Evolutionary conservation across 2,888 invertebrate genomes (phyloP), one percentile per base, ranked within the genome.

Genomic region (Chesias legatella): DNA sequence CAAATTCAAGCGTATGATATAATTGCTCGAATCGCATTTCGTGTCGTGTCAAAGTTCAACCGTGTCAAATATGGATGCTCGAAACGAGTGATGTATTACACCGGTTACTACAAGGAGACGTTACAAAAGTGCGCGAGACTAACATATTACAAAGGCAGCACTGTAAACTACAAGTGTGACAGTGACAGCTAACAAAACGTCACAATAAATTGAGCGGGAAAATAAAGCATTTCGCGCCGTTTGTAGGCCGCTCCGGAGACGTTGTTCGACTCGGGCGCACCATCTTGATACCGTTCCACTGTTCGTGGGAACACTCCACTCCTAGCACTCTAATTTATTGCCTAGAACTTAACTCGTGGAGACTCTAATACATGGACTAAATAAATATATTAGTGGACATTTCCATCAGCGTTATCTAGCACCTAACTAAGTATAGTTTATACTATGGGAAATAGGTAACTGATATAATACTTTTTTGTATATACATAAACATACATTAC

Each of bases 251-350:
- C 73, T 78, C 62, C 65, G 56, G 55, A 58, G 68, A 63, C 62
- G 58, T 56, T 62, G 60, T 66, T 60, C 64, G 65, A 68, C 63
- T 73, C 62, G 66, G 61, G 54, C 55, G 69, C 75, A 77, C 68
- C 78, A 86, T 86, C 86, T 85, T 79, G 86, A 86, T 86, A 84
- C 72, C 67, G 81, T 66, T 64, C 50, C 62, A 60, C 66, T 43
- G 73, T 72, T 77, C 86, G 86, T 85, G 85, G 85, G 86, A 86
- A 81, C 73, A 75, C 72, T 70, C 64, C 73, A 67, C 71, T 70
- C 63, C 55, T 52, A 62, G 60, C 63, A 58, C 70, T 29, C 80
- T 85, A 84, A 88, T 86, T 85, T 88, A 88, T 86, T 72, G 73
- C 76, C 73, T 63, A 66, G 77, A 65, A 63, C 63, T 71, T 69